These are phyloP conservation scores for Coelinius sp. DNA, from an alignment of 2,888 invertebrate species.

Conservation along the genomic window DNA sequence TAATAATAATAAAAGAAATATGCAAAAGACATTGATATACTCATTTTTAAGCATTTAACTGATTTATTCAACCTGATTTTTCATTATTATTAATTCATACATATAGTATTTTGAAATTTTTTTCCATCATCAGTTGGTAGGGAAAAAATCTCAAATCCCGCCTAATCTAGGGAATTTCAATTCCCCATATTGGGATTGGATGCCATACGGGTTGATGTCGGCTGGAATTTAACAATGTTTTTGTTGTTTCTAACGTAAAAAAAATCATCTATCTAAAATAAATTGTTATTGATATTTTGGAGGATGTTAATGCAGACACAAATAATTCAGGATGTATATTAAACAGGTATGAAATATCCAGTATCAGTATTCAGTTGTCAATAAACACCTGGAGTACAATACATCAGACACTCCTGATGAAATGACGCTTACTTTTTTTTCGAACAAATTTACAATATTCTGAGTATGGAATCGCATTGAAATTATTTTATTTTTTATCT, in stretches of 20 bases:
- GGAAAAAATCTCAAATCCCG: constrained; percentile 28
- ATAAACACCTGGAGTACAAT: neutral
- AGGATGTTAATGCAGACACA: neutral
- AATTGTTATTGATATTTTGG: constrained; percentile 23
- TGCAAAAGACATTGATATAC: too few species aligned
- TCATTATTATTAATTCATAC: neutral
- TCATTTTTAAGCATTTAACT: too few species aligned
- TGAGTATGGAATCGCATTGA: constrained; percentile 11
- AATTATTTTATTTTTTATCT: constrained; percentile 7
- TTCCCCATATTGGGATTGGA: constrained; percentile 35
- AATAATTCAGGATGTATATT: constrained; percentile 33
- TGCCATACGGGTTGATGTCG: constrained; percentile 17
- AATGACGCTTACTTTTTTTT: constrained; percentile 18
- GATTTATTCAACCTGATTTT: neutral
- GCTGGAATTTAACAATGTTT: constrained; percentile 18
- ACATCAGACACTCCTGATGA: neutral
- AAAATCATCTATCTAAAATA: constrained; percentile 8
- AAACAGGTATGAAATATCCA: constrained; percentile 28
- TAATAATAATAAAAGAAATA: too few species aligned
- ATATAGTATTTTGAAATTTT: too few species aligned
- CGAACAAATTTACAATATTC: neutral
- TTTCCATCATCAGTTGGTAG: neutral
- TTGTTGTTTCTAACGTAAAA: constrained; percentile 20
- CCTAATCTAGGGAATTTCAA: constrained; percentile 26
- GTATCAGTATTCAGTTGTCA: neutral